Evolutionary conservation across 2,113 vertebrate species (phyloP).

Genomic region (Ailurus styani): DNA sequence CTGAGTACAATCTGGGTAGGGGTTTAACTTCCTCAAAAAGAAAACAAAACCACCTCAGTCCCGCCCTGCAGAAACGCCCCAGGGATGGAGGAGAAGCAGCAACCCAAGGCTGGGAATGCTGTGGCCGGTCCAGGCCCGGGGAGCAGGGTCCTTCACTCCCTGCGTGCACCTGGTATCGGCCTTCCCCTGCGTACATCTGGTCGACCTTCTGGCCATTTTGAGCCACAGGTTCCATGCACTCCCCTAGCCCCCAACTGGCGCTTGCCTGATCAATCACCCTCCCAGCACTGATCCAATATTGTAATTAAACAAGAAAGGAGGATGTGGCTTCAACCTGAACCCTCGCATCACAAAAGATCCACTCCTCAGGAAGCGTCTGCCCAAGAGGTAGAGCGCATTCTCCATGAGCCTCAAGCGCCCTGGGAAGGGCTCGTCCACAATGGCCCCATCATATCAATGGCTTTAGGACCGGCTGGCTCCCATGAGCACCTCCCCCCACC

Average conservation of each 20-base stretch:
- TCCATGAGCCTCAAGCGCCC: neutral
- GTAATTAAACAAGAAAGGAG: neutral
- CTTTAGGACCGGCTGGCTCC: neutral
- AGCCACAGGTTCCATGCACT: neutral
- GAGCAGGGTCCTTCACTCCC: no score
- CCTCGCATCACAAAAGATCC: neutral
- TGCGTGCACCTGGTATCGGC: accelerated
- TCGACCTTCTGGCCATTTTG: neutral
- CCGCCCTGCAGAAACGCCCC: neutral
- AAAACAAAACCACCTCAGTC: neutral
- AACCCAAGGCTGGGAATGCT: no score
- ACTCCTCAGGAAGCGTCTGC: neutral
- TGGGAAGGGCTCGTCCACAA: accelerated
- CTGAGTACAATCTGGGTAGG: accelerated
- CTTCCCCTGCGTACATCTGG: no score
- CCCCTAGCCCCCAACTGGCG: no score
- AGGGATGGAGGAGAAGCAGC: neutral
- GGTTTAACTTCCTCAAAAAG: neutral
- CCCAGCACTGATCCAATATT: neutral
- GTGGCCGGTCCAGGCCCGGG: accelerated
- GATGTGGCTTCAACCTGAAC: neutral
- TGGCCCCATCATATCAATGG: neutral
- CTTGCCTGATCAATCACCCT: neutral
- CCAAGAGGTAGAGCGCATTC: no score
- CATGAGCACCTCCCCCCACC: accelerated